These are phyloP conservation scores for Drosophila quinaria DNA, from an alignment of 2,888 invertebrate species.

Conservation along the genomic window DNA sequence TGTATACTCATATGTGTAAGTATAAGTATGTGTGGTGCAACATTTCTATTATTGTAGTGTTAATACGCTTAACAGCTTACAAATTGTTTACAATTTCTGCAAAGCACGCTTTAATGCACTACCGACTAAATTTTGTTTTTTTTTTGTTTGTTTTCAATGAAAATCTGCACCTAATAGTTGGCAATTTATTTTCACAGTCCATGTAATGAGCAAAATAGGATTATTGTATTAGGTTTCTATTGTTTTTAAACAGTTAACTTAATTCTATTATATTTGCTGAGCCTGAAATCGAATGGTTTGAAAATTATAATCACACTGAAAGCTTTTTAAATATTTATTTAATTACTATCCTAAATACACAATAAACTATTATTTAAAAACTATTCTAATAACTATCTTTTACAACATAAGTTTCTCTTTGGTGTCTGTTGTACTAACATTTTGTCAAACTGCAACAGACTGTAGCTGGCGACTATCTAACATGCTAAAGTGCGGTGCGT, in stretches of 20 bases:
- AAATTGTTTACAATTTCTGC: constrained; percentile 43
- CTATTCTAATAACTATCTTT: too few relatives aligned
- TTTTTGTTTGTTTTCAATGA: constrained; percentile 4
- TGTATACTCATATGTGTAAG: neutral
- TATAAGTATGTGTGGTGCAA: neutral
- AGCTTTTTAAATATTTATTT: neutral
- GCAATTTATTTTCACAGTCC: constrained; percentile 1
- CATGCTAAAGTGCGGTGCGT: neutral
- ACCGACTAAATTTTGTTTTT: neutral
- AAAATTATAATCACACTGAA: neutral
- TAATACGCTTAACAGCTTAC: constrained; percentile 32
- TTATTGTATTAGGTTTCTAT: neutral
- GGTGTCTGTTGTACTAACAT: neutral
- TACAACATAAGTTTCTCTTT: neutral
- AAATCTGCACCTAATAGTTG: neutral
- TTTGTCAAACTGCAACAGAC: neutral
- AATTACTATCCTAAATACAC: neutral
- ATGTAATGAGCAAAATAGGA: neutral
- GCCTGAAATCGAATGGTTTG: neutral
- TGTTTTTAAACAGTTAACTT: neutral
- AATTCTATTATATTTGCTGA: neutral
- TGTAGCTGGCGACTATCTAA: too few relatives aligned
- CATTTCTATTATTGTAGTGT: constrained; percentile 10
- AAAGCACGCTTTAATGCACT: constrained; percentile 6
- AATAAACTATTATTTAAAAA: too few relatives aligned